phyloP scores from a whole-genome alignment of 2,113 vertebrate species.

The Lepus timidus region DNA sequence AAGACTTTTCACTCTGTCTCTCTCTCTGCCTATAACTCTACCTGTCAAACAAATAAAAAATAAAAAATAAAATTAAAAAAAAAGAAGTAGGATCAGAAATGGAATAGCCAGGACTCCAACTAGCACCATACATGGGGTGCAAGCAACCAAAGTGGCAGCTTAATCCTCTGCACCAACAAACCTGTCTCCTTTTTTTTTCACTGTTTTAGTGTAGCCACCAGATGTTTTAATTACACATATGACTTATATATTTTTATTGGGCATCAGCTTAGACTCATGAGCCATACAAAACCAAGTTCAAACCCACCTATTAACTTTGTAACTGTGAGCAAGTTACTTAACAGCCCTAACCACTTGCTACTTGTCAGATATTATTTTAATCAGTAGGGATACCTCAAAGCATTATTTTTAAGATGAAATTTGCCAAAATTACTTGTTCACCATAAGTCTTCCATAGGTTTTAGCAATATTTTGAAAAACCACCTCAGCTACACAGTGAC shows the following conservation, averaged over 20 bases:
- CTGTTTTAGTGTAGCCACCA: background rate
- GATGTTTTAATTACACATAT: background rate
- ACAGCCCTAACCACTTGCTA: background rate
- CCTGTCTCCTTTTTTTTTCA: background rate
- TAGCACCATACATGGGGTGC: no score
- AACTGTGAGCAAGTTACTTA: background rate
- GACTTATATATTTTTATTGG: background rate
- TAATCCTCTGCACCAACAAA: no score
- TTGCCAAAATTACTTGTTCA: background rate
- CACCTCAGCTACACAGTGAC: background rate
- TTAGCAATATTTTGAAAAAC: slow-evolving; percentile 40
- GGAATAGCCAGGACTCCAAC: no score
- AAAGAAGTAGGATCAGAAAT: no score
- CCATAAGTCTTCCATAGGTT: background rate
- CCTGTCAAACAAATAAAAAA: no score
- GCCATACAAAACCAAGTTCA: background rate
- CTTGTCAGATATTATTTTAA: background rate
- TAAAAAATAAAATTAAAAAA: no score
- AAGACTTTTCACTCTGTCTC: no score
- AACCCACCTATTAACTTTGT: background rate
- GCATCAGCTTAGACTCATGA: background rate
- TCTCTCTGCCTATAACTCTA: no score
- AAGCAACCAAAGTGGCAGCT: no score
- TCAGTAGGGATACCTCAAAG: background rate
- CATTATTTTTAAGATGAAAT: slow-evolving; percentile 38